Evolutionary conservation across 1,140 invertebrate species (phyloP), one percentile per base, ranked within the genome.

Genomic region (Himalopsyche phryganea): DNA sequence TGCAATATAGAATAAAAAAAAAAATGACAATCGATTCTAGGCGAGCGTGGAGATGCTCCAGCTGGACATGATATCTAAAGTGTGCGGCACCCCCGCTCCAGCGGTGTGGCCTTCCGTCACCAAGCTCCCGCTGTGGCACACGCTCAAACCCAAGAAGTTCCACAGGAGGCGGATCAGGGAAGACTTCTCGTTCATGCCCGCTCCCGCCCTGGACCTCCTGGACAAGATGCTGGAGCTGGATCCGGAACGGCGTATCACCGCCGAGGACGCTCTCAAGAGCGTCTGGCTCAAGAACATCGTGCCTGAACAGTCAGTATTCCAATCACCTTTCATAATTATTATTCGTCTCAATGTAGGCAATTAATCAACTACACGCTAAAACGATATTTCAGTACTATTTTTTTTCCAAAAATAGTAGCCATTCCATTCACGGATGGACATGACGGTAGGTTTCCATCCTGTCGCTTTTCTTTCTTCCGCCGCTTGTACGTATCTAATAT

Each of bases 41-140:
- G 96, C 93, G 1, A 95, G 92, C 71, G 81, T 88, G 38, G 98
- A 99, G 79, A 84, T 96, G 80, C 85, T 88, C 69, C 96, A 98
- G 71, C 71, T 99, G 42, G 96, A 99, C 71, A 85, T 90, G 66
- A 99, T 99, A 68, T 94, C 94, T 1, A 83, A 89, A 57, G 81
- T 95, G 9, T 99, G 98, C 78, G 98, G 98, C 1, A 95, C 95
- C 1, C 96, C 96, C 0, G 88, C 89, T 51, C 96, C 96, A 0
- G 93, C 92, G n/a, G 91, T 93, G 40, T 99, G 98, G 98, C 96
- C 97, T 0, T 89, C 90, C 69, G 96, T 99, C 14, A 94, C 96
- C 56, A 90, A 96, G 71, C 78, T 99, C 44, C 95, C 96, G 1
- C 80, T 92, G 0, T 99, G 94, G 83, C 85, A 94, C 68, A 89